Evolutionary conservation across 1,140 invertebrate species (phyloP).

Genomic region (Capitella teleta): DNA sequence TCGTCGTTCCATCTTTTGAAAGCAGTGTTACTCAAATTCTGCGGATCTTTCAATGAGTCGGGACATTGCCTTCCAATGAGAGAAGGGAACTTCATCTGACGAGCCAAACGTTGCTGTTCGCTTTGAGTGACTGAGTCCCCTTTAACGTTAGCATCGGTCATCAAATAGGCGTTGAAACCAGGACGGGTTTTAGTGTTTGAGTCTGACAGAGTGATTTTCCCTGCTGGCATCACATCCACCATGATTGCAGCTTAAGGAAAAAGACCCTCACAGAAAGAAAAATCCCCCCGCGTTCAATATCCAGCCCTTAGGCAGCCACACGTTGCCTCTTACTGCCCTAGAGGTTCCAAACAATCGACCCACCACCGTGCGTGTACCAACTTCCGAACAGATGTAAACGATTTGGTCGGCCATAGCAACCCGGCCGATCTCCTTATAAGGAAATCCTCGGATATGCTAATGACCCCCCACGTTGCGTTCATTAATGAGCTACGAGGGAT

Average conservation of each 20-base stretch:
- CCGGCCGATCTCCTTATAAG: too few relatives aligned
- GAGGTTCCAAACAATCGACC: too few relatives aligned
- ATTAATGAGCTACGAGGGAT: too few relatives aligned
- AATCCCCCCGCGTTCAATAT: too few relatives aligned
- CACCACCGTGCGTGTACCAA: too few relatives aligned
- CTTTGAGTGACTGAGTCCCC: conserved; percentile 24
- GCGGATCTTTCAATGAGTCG: conserved; percentile 25
- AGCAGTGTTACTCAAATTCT: conserved; percentile 12
- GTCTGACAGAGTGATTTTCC: conserved; percentile 26
- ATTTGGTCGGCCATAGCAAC: too few relatives aligned
- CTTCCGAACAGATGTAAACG: too few relatives aligned
- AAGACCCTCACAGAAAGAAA: too few relatives aligned
- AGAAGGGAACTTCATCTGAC: conserved; percentile 35
- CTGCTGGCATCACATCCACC: not conserved
- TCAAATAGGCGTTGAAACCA: conserved; percentile 23
- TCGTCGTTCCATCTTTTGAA: conserved; percentile 33
- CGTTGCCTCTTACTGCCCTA: too few relatives aligned
- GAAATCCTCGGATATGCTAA: too few relatives aligned
- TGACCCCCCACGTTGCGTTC: too few relatives aligned
- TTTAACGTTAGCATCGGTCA: conserved; percentile 25
- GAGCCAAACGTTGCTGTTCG: conserved; percentile 23
- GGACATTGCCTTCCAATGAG: conserved; percentile 23
- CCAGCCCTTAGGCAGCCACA: too few relatives aligned
- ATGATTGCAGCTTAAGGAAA: conserved; percentile 3
- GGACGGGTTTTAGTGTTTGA: conserved; percentile 27